Conservation (phyloP, 2,113 vertebrate genomes). For the Ochotona princeps region DNA sequence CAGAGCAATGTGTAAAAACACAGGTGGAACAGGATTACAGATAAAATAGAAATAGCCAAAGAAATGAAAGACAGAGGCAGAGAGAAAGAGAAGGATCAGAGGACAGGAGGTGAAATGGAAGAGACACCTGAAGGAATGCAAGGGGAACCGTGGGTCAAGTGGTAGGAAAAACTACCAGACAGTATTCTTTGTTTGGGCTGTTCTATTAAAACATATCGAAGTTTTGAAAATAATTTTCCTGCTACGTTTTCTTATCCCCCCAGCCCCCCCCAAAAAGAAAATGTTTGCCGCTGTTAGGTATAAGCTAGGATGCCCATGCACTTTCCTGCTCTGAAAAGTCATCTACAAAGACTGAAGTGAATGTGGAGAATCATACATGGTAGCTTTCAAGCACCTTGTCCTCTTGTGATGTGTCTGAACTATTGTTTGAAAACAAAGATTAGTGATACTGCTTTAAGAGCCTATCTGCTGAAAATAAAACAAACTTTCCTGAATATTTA, state of each 20-base stretch:
- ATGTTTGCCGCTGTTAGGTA: background rate
- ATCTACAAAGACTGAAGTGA: background rate
- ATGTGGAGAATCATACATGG: background rate
- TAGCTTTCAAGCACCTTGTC: background rate
- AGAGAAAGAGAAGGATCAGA: background rate
- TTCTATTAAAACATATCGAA: background rate
- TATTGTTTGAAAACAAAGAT: conserved; percentile 44
- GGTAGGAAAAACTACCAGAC: background rate
- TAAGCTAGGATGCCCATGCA: background rate
- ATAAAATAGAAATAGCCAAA: background rate
- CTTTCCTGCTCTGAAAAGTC: background rate
- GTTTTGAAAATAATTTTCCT: background rate
- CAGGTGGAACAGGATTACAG: background rate
- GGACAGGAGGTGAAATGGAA: background rate
- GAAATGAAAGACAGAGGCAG: background rate
- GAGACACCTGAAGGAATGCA: background rate
- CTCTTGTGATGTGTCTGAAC: background rate
- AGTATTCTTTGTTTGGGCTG: background rate
- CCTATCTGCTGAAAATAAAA: background rate
- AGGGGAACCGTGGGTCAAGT: background rate
- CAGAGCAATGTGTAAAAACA: background rate
- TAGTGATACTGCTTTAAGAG: background rate
- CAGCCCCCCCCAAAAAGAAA: background rate
- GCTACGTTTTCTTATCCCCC: background rate
- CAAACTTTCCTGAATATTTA: background rate